Percentiles rank a stretch among this genome's conserved stretches.
phyloP scores from a whole-genome alignment of 2,797 vertebrate genomes.

The Zenarchopterus dispar region DNA sequence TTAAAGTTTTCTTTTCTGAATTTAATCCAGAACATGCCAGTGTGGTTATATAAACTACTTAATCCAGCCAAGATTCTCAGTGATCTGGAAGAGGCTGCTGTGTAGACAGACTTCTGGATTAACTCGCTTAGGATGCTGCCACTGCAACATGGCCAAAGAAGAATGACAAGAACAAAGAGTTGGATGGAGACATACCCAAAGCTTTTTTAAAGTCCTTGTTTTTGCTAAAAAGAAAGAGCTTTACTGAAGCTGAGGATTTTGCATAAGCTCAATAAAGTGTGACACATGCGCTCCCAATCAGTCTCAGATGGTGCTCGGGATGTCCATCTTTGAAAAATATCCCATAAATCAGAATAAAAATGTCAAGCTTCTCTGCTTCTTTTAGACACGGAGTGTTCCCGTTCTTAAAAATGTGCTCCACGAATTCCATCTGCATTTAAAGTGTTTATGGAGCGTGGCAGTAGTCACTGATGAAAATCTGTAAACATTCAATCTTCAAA shows the following conservation, averaged over 20 bases:
- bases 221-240: neutral
- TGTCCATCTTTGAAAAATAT: slow-evolving; percentile 25
- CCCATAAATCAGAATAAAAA: slow-evolving; percentile 32
- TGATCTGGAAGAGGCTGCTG: neutral
- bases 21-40: too few relatives aligned
- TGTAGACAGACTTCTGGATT: too few relatives aligned
- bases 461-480: slow-evolving; percentile 15
- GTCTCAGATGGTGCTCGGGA: slow-evolving; percentile 39
- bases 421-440: slow-evolving; percentile 28
- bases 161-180: neutral
- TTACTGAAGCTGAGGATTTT: slow-evolving; percentile 1
- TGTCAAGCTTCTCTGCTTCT: neutral
- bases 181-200: neutral
- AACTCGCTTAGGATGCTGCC: neutral
- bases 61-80: neutral
- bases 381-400: slow-evolving; percentile 5
- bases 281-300: slow-evolving; percentile 37
- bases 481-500: slow-evolving; percentile 30
- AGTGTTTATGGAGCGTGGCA: slow-evolving; percentile 18
- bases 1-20: too few relatives aligned
- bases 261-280: slow-evolving; percentile 5
- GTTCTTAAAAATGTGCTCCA: slow-evolving; percentile 25
- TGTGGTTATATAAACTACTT: too few relatives aligned
- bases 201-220: neutral
- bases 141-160: neutral